These are phyloP conservation scores for Heliconius nattereri DNA, from an alignment of 1,140 invertebrate species.

Conservation along the genomic window DNA sequence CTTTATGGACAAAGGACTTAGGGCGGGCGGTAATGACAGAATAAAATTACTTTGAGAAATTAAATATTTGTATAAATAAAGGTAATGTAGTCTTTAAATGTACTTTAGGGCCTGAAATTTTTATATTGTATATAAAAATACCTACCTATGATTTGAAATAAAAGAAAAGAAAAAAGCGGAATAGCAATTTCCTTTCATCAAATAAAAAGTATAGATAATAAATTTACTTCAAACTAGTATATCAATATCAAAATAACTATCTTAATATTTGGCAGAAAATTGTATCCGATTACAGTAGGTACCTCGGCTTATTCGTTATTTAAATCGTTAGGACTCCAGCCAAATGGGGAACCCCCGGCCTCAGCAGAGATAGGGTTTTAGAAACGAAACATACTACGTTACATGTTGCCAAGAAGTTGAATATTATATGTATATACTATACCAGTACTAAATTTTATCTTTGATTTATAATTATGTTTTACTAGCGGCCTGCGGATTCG, in stretches of 20 bases:
- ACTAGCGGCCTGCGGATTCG: too few species aligned
- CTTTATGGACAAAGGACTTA: slow-evolving; percentile 2
- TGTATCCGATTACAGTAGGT: slow-evolving; percentile 1
- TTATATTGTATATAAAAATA: too few species aligned
- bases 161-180: too few species aligned
- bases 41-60: slow-evolving; percentile 1
- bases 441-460: not conserved
- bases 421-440: not conserved
- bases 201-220: not conserved
- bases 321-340: slow-evolving; percentile 6
- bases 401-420: slow-evolving; percentile 7
- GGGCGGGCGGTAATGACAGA: not conserved
- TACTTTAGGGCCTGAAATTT: not conserved
- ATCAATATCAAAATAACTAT: not conserved
- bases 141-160: too few species aligned
- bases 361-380: slow-evolving; percentile 6
- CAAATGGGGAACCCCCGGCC: slow-evolving; percentile 11
- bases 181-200: too few species aligned
- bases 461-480: not conserved
- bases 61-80: not conserved
- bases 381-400: slow-evolving; percentile 12
- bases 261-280: slow-evolving; percentile 6
- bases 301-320: slow-evolving; percentile 14
- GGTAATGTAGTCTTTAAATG: not conserved
- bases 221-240: not conserved